Percentiles rank a stretch among this genome's conserved stretches.
Evolutionary conservation across 2,113 vertebrate genomes (phyloP).

Genomic region (Phaetusa simplex): DNA sequence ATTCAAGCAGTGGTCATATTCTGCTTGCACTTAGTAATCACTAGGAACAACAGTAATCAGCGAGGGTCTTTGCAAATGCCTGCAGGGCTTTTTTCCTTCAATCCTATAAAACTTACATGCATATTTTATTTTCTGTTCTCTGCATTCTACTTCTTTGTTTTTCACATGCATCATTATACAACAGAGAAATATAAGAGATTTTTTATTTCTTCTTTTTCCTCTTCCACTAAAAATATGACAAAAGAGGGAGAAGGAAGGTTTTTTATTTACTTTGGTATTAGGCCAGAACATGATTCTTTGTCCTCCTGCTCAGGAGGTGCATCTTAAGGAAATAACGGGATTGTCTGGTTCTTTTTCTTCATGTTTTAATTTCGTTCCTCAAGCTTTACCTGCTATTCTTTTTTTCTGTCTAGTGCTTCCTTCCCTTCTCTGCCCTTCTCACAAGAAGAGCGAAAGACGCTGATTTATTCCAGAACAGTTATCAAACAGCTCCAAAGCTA

Average conservation of each 20-base stretch:
- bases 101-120: not conserved
- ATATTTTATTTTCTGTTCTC: not conserved
- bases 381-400: not conserved
- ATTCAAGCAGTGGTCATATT: not conserved
- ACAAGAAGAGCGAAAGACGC: not conserved
- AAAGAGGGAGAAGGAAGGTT: not conserved
- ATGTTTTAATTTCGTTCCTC: not conserved
- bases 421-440: not conserved
- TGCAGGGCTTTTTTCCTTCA: not conserved
- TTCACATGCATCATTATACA: not conserved
- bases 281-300: not conserved
- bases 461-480: not conserved
- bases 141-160: not conserved
- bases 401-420: not conserved
- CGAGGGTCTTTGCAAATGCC: not conserved
- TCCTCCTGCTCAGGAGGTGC: not conserved
- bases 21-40: not conserved
- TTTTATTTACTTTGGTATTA: not conserved
- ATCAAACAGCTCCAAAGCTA: not conserved
- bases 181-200: not conserved
- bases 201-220: not conserved
- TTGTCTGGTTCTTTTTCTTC: not conserved
- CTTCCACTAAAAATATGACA: not conserved
- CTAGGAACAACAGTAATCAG: not conserved
- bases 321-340: not conserved